Percentiles rank a stretch among this genome's conserved stretches.
These are phyloP conservation scores for Plebejus argus DNA, from an alignment of 2,888 invertebrate species.

Conservation along the genomic window DNA sequence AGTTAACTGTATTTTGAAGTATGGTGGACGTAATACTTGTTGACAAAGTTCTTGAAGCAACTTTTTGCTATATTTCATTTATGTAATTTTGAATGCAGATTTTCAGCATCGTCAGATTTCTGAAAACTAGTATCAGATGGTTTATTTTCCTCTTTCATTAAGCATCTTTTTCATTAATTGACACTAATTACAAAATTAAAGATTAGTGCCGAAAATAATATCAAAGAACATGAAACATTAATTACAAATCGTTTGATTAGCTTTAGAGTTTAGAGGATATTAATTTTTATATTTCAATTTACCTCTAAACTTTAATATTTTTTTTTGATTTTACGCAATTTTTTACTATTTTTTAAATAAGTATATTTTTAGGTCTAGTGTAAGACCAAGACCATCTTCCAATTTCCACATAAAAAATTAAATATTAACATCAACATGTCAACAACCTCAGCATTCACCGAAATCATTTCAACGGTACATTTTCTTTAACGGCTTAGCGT, in stretches of 20 bases:
- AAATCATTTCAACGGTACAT: slow-evolving; percentile 14
- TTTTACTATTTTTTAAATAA: too few relatives aligned
- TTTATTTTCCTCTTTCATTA: too few relatives aligned
- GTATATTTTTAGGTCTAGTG: neutral
- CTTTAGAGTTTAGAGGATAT: too few relatives aligned
- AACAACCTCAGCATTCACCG: neutral
- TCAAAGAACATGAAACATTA: too few relatives aligned
- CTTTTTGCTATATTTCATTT: neutral
- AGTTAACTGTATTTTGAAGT: neutral
- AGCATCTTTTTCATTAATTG: too few relatives aligned
- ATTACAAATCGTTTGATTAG: too few relatives aligned
- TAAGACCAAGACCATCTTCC: neutral
- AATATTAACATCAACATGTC: neutral
- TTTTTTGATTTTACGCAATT: too few relatives aligned
- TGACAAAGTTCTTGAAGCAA: slow-evolving; percentile 1
- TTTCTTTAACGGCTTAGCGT: neutral
- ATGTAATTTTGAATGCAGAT: neutral
- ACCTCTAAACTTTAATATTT: too few relatives aligned
- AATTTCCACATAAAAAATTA: neutral
- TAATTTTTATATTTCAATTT: too few relatives aligned
- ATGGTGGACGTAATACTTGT: neutral
- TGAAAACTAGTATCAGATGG: too few relatives aligned
- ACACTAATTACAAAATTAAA: too few relatives aligned
- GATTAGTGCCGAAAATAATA: too few relatives aligned
- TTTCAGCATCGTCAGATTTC: neutral